A percentile compares a stretch with the other conserved stretches of the same genome.
These are phyloP conservation scores for Brevimyrus niger DNA, from an alignment of 2,113 vertebrate species.

Conservation along the genomic window DNA sequence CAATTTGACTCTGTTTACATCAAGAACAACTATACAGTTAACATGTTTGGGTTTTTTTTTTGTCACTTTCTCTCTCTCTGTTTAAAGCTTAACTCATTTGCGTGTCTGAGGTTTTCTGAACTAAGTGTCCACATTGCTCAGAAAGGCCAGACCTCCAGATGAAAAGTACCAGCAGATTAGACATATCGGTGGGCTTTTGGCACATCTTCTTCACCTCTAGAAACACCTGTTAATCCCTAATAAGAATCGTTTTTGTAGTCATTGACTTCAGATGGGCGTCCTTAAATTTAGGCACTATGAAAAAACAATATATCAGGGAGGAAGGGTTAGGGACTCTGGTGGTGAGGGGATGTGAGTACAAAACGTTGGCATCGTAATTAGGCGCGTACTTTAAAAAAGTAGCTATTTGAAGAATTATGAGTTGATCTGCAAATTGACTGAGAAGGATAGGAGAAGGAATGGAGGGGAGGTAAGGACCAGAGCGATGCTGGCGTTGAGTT, in stretches of 20 bases:
- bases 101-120: constrained; percentile 48
- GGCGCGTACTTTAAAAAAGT: constrained; percentile 73
- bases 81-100: constrained; percentile 63
- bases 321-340: constrained; percentile 60
- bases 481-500: constrained; percentile 61
- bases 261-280: constrained; percentile 57
- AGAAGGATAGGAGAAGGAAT: constrained; percentile 59
- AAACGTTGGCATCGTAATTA: constrained; percentile 53
- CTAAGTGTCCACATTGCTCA: neutral
- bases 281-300: constrained; percentile 91
- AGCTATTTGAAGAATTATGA: constrained; percentile 63
- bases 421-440: constrained; percentile 21
- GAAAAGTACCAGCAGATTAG: constrained; percentile 6
- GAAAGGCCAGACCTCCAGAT: neutral
- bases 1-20: constrained; percentile 59
- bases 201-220: neutral
- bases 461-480: constrained; percentile 57
- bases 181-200: neutral
- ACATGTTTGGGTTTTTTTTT: constrained; percentile 37
- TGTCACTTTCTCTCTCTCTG: constrained; percentile 55
- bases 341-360: constrained; percentile 58
- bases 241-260: constrained; percentile 6
- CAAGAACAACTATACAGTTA: constrained; percentile 75
- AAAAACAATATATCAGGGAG: constrained; percentile 56
- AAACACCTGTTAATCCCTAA: neutral